Conservation (phyloP, 2,113 vertebrate genomes). For the Rostratula benghalensis region DNA sequence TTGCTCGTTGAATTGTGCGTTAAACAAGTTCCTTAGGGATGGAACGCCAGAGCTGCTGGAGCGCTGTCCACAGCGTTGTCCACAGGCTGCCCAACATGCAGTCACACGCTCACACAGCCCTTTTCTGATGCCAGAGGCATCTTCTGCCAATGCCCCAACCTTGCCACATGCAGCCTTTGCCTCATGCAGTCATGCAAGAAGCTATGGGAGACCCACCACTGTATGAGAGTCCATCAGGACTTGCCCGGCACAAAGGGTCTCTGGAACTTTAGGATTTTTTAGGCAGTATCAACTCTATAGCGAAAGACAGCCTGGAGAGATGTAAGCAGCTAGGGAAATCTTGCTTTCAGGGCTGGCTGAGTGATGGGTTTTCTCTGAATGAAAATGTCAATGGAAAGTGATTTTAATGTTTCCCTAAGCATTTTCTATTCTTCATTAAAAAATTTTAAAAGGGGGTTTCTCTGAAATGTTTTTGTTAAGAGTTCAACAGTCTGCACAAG, state of each 20-base stretch:
- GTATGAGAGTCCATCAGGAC: background rate
- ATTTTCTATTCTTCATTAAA: conserved; percentile 21
- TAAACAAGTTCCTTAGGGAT: background rate
- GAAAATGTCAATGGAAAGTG: background rate
- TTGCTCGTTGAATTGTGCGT: background rate
- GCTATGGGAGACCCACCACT: background rate
- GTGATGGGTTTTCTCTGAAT: background rate
- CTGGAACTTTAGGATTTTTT: background rate
- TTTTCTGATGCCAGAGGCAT: background rate
- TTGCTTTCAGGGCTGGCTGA: background rate
- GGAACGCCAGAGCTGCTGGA: background rate
- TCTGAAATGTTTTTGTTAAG: background rate
- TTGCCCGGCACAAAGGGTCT: background rate
- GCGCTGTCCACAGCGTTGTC: background rate
- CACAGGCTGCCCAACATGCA: background rate
- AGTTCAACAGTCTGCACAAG: background rate
- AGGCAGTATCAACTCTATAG: background rate
- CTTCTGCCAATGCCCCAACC: background rate
- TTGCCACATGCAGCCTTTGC: background rate
- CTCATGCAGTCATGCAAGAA: background rate
- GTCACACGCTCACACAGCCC: background rate
- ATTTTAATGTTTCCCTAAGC: conserved; percentile 36
- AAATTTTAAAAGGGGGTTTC: background rate
- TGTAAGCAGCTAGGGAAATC: background rate
- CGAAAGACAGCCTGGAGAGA: background rate